Percentiles rank a stretch among this genome's conserved stretches.
Evolutionary conservation across 2,113 vertebrate species (phyloP).

Genomic region (Glaucidium brasilianum): DNA sequence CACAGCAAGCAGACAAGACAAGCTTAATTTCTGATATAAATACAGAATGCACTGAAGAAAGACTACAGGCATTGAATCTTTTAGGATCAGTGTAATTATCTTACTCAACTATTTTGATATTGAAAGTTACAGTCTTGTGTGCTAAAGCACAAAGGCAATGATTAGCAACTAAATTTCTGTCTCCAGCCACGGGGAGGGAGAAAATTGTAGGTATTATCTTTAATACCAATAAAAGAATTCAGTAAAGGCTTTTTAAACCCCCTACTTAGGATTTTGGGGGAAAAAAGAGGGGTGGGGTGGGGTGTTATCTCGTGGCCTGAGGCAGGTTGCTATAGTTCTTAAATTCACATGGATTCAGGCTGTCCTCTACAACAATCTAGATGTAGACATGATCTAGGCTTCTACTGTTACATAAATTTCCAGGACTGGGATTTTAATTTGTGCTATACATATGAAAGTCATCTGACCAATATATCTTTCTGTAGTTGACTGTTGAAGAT

Average conservation of each 20-base stretch:
- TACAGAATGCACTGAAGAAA: neutral
- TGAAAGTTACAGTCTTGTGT: neutral
- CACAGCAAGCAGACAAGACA: slow-evolving; percentile 44
- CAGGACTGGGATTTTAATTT: neutral
- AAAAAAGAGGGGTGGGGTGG: too few relatives aligned
- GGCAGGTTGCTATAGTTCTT: neutral
- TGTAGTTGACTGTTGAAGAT: neutral
- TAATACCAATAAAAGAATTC: neutral
- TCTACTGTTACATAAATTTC: neutral
- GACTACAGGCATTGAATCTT: slow-evolving; percentile 13
- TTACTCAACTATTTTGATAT: slow-evolving; percentile 14
- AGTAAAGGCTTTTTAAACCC: neutral
- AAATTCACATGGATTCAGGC: neutral
- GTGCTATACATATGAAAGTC: neutral
- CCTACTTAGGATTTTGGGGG: accelerated
- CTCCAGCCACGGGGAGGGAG: neutral
- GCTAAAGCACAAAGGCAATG: neutral
- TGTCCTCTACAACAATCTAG: neutral
- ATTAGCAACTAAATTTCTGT: neutral
- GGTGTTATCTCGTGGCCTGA: neutral
- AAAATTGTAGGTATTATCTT: neutral
- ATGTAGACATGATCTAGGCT: neutral
- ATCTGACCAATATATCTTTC: neutral
- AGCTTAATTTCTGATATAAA: slow-evolving; percentile 25
- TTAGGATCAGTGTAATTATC: slow-evolving; percentile 30